A percentile compares a stretch with the other conserved stretches of the same genome.
Conservation (phyloP, 2,888 invertebrate genomes). For the Tinea pellionella region DNA sequence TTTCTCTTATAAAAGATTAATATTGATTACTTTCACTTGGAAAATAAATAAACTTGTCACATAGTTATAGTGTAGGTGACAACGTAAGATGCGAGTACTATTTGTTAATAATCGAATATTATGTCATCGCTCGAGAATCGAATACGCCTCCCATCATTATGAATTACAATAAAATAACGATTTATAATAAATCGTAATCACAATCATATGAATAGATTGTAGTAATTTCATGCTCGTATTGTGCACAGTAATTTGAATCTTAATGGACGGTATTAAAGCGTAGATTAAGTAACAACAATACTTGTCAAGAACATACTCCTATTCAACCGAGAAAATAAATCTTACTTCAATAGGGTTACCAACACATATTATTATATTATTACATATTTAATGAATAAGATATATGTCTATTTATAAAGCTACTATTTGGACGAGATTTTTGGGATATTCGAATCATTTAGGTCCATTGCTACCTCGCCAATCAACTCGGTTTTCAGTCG, state of each 20-base stretch:
- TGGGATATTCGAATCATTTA: no score
- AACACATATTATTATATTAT: background rate
- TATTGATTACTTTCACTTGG: no score
- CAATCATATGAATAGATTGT: background rate
- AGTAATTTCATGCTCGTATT: background rate
- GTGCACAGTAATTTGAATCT: background rate
- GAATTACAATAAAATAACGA: background rate
- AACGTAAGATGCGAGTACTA: conserved; percentile 11
- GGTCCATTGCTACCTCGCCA: no score
- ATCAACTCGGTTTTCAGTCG: no score
- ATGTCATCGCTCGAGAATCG: no score
- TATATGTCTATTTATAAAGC: no score
- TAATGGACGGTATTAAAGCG: background rate
- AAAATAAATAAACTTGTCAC: no score
- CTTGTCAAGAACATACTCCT: background rate
- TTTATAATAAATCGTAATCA: background rate
- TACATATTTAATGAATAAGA: background rate
- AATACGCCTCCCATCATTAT: background rate
- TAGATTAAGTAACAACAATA: background rate
- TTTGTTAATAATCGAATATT: no score
- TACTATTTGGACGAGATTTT: no score
- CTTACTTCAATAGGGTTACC: background rate
- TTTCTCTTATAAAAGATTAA: no score
- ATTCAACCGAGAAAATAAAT: background rate
- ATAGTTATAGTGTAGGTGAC: no score